Evolutionary conservation across 2,888 invertebrate genomes (phyloP).

Genomic region (Cheilosia variabilis): DNA sequence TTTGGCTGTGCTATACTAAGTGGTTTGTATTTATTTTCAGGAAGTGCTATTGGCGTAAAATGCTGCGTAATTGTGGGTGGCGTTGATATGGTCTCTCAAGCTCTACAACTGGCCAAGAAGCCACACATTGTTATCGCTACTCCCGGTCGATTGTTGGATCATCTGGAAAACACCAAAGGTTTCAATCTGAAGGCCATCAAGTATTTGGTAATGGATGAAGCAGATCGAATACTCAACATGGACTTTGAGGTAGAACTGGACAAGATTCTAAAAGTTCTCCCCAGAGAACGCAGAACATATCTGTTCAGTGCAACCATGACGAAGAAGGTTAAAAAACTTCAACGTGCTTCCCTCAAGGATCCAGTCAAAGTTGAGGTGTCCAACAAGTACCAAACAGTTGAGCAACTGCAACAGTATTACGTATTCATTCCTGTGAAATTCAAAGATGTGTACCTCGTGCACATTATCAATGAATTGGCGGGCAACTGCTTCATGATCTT

Average conservation of each 20-base stretch:
- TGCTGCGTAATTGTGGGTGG: constrained; percentile 99
- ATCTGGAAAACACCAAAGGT: constrained; percentile 98
- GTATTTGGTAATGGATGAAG: constrained; percentile 99
- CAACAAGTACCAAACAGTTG: constrained; percentile 98
- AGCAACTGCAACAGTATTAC: constrained; percentile 97
- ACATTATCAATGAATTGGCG: constrained; percentile 96
- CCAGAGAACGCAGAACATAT: constrained; percentile 95
- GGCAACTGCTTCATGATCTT: constrained; percentile 99
- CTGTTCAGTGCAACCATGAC: constrained; percentile 99
- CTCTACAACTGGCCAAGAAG: constrained; percentile 95
- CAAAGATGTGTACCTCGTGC: constrained; percentile 98
- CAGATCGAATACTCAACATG: constrained; percentile 99
- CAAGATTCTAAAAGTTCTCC: constrained; percentile 95
- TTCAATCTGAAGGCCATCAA: constrained; percentile 95
- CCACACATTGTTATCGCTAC: constrained; percentile 99
- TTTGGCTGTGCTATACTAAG: background rate
- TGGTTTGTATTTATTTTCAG: constrained; percentile 82
- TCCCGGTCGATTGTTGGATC: constrained; percentile 97
- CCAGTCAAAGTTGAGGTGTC: constrained; percentile 98
- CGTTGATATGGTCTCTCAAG: constrained; percentile 98
- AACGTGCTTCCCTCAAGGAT: constrained; percentile 96
- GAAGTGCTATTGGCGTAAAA: constrained; percentile 95
- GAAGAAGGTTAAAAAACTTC: constrained; percentile 97
- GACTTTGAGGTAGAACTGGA: constrained; percentile 99
- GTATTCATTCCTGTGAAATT: constrained; percentile 97